These are phyloP conservation scores for Pelagia noctiluca DNA, from an alignment of 30 jellyfish, hydroid and myxozoan genomes.

Conservation along the genomic window DNA sequence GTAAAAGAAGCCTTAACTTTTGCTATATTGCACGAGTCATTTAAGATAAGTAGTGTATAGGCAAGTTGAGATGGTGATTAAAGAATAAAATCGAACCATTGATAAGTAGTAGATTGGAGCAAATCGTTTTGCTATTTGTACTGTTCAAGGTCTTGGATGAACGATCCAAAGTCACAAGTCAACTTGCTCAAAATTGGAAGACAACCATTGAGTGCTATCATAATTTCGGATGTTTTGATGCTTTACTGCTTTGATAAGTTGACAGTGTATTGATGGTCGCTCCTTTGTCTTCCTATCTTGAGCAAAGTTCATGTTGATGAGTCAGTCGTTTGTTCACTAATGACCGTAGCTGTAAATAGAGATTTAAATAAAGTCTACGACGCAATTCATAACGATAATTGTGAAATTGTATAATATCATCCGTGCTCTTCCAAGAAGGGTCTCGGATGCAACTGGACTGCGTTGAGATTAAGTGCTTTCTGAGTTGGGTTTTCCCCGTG, in stretches of 20 bases:
- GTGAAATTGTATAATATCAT: conserved; percentile 51
- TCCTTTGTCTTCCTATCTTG: too few species aligned
- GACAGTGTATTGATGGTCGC: background rate
- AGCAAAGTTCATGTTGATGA: conserved; percentile 73
- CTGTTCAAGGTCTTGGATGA: background rate
- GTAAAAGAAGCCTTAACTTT: background rate
- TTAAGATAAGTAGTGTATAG: background rate
- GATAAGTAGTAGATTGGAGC: background rate
- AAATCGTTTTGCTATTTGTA: background rate
- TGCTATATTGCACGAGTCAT: background rate
- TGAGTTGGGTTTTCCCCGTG: too few species aligned
- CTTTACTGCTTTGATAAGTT: background rate
- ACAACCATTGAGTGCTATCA: too few species aligned
- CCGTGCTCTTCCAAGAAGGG: conserved; percentile 64
- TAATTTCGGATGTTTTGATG: too few species aligned
- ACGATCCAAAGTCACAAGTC: conserved; percentile 13
- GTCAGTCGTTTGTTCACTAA: conserved; percentile 67
- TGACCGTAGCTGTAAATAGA: conserved; percentile 52
- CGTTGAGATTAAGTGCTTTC: too few species aligned
- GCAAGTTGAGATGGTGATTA: background rate
- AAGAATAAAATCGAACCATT: background rate
- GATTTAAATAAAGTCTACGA: conserved; percentile 59
- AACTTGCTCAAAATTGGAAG: too few species aligned
- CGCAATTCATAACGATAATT: conserved; percentile 67
- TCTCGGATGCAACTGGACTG: too few species aligned